phyloP scores from a whole-genome alignment of 2,113 vertebrate species.

The Coryphaenoides rupestris region DNA sequence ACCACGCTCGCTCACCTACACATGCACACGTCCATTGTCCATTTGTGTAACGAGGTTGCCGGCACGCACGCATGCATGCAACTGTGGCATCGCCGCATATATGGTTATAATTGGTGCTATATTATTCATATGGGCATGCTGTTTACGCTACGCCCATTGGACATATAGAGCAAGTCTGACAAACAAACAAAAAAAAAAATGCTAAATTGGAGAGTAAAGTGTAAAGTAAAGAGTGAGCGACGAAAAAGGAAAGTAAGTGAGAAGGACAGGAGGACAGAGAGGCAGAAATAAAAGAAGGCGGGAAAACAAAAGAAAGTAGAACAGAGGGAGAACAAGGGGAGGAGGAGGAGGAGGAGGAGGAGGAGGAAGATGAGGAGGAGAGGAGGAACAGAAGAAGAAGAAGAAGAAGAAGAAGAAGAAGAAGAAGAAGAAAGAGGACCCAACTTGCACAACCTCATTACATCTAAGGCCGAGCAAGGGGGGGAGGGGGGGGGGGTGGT shows the following conservation, averaged over 20 bases:
- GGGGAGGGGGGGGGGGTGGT: too few relatives aligned
- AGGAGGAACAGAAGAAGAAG: conserved; percentile 19
- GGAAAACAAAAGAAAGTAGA: conserved; percentile 18
- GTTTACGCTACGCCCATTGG: too few relatives aligned
- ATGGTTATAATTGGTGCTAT: not conserved
- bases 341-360: conserved; percentile 47
- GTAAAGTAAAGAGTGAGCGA: conserved; percentile 28
- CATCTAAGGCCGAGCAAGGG: conserved; percentile 76
- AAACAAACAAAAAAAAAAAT: too few relatives aligned
- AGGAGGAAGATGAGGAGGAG: conserved; percentile 42
- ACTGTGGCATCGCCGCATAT: conserved; percentile 13
- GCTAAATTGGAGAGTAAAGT: too few relatives aligned
- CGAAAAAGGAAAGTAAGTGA: conserved; percentile 51
- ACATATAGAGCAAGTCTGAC: too few relatives aligned
- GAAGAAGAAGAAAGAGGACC: conserved; percentile 61
- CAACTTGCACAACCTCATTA: conserved; percentile 81
- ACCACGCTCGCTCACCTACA: conserved; percentile 44
- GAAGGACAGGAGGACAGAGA: conserved; percentile 26
- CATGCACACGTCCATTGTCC: conserved; percentile 26
- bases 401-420: conserved; percentile 43
- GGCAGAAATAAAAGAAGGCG: conserved; percentile 20
- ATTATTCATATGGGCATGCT: too few relatives aligned
- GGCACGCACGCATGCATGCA: conserved; percentile 14
- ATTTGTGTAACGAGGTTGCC: conserved; percentile 30
- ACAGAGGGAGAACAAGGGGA: conserved; percentile 30